phyloP scores from a whole-genome alignment of 2,888 invertebrate genomes.

The Callinectes sapidus region DNA sequence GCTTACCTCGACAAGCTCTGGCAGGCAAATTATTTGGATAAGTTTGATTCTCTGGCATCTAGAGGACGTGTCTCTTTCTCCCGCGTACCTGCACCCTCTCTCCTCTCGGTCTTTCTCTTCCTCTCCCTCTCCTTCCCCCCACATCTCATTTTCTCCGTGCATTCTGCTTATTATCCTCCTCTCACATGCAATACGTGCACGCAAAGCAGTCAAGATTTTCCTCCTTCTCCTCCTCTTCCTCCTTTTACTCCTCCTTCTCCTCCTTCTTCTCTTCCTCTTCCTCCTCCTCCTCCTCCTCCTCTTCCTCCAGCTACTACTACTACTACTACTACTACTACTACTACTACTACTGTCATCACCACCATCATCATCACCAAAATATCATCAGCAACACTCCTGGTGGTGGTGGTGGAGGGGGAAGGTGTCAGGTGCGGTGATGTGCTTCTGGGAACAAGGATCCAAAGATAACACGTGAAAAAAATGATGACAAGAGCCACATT shows the following conservation, averaged over 20 bases:
- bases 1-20: neutral
- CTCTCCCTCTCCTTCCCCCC: neutral
- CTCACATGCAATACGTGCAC: neutral
- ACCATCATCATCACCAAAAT: neutral
- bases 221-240: neutral
- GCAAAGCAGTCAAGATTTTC: neutral
- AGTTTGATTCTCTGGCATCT: slow-evolving; percentile 4
- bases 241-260: neutral
- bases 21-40: neutral
- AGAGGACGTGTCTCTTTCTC: neutral
- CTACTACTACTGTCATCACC: neutral
- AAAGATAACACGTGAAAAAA: slow-evolving; percentile 24
- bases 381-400: neutral
- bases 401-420: neutral
- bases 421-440: slow-evolving; percentile 7
- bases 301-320: too few relatives aligned
- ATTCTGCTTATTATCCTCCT: slow-evolving; percentile 5
- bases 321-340: neutral
- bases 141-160: slow-evolving; percentile 12
- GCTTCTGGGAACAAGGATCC: slow-evolving; percentile 10
- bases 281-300: neutral
- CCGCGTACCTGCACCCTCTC: neutral
- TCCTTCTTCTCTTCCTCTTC: too few relatives aligned
- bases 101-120: too few relatives aligned
- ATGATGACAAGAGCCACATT: neutral